Evolutionary conservation across 2,888 invertebrate genomes (phyloP), one percentile per base, ranked within the genome.

Genomic region (Platypus cylindrus): DNA sequence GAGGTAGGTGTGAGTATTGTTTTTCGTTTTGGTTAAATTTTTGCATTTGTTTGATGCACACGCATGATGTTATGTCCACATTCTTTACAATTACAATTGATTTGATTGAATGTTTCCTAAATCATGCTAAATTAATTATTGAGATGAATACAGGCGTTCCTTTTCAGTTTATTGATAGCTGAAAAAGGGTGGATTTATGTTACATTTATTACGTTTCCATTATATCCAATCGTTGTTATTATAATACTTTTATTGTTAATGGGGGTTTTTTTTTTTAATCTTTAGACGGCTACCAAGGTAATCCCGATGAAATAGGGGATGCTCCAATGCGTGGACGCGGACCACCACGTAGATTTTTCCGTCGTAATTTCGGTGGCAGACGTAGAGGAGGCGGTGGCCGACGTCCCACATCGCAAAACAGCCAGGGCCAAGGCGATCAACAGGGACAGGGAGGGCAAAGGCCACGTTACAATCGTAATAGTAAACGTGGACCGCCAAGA

Each of bases 321-420:
- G 63, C 60, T 37, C 60, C 57, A 30, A 62, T 62, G 25, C 66
- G 67, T 40, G 66, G 66, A 24, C 67, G 68, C 39, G 65, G 67
- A 44, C 66, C 68, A 43, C 60, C 63, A 42, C 65, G 69, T 53
- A 72, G 78, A 52, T 81, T 75, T 63, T 80, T 75, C 75, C 78
- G 78, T 52, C 54, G 60, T 43, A 80, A 81, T 59, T 77, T 74
- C 68, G 75, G 78, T 46, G 76, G 78, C 30, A 73, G 68, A 24
- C 65, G 65, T 34, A n/a, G n/a, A n/a, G 60, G 60, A 38, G 72
- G 67, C 22, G 63, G 64, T 30, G 60, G 61, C 37, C 57, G 68
- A 43, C 63, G 68, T 46, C 67, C 68, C 37, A 66, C 67, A 45
- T 69, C 68, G 47, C 66, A 69, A 53, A 70, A 70, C 48, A 53